Evolutionary conservation across 2,797 vertebrate genomes (phyloP).

Genomic region (Antennarius maculatus): DNA sequence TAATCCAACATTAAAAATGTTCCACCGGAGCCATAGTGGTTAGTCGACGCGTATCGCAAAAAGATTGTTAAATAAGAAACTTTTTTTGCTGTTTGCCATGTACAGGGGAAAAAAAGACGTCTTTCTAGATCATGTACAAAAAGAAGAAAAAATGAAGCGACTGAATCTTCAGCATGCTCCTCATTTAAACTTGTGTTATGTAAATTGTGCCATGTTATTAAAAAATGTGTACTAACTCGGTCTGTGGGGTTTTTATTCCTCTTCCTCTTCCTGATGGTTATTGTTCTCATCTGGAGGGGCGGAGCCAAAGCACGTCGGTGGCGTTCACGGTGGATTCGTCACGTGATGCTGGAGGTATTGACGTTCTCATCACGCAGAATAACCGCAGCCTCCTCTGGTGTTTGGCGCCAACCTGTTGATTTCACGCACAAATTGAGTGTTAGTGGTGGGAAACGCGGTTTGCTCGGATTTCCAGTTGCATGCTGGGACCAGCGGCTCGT

Average conservation of each 20-base stretch:
- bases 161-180: slow-evolving; percentile 98
- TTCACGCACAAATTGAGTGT: slow-evolving; percentile 49
- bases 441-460: slow-evolving; percentile 35
- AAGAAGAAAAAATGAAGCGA: slow-evolving; percentile 84
- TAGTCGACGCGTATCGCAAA: slow-evolving; percentile 97
- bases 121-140: slow-evolving; percentile 97
- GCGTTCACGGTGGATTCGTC: slow-evolving; percentile 51
- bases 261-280: slow-evolving; percentile 5
- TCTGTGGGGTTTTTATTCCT: slow-evolving; percentile 43
- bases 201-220: slow-evolving; percentile 99
- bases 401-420: slow-evolving; percentile 17
- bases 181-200: slow-evolving; percentile 99
- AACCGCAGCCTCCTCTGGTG: slow-evolving; percentile 44
- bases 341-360: slow-evolving; percentile 47
- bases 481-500: slow-evolving; percentile 9
- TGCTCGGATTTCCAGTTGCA: slow-evolving; percentile 30
- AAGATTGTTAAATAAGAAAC: slow-evolving; percentile 92
- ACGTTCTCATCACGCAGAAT: slow-evolving; percentile 56
- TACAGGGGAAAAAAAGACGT: slow-evolving; percentile 90
- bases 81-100: slow-evolving; percentile 96
- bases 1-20: slow-evolving; percentile 86
- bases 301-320: slow-evolving; percentile 24
- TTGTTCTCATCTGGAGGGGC: no score
- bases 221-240: slow-evolving; percentile 95
- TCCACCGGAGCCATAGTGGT: slow-evolving; percentile 94